These are phyloP conservation scores for Choloepus didactylus DNA, from an alignment of 2,797 vertebrate genomes.

Conservation along the genomic window DNA sequence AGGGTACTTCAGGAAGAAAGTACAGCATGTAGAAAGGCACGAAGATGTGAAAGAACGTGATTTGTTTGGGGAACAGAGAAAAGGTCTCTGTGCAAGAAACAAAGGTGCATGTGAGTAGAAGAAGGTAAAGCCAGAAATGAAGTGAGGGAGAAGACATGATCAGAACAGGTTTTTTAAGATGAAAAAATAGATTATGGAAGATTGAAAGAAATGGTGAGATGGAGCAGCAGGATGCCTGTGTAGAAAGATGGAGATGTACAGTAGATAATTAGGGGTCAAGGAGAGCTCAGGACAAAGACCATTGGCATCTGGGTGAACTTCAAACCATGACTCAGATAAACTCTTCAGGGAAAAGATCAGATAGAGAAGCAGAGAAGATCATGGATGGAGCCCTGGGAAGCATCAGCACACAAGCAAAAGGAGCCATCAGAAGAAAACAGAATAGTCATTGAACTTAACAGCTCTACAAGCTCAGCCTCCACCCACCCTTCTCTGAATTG, in stretches of 20 bases:
- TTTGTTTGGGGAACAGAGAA: conserved; percentile 23
- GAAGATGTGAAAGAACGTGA: background rate
- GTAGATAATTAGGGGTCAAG: background rate
- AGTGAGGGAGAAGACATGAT: background rate
- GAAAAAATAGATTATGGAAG: background rate
- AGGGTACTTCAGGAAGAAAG: background rate
- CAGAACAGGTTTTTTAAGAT: background rate
- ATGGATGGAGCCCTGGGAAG: background rate
- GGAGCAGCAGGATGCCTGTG: background rate
- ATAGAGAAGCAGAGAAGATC: background rate
- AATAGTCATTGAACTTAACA: background rate
- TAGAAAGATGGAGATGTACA: background rate
- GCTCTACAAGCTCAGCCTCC: background rate
- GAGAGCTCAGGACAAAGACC: background rate
- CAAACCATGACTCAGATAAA: background rate
- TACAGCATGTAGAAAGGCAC: background rate
- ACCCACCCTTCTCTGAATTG: background rate
- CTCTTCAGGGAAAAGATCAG: background rate
- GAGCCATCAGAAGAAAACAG: background rate
- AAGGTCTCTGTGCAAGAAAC: background rate
- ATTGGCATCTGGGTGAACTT: background rate
- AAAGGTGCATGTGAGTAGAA: background rate
- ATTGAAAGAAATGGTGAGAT: background rate
- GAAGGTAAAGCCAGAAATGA: background rate
- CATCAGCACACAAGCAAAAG: background rate